A percentile compares a stretch with the other conserved stretches of the same genome.
Evolutionary conservation across 2,113 vertebrate genomes (phyloP).

Genomic region (Albula glossodonta): DNA sequence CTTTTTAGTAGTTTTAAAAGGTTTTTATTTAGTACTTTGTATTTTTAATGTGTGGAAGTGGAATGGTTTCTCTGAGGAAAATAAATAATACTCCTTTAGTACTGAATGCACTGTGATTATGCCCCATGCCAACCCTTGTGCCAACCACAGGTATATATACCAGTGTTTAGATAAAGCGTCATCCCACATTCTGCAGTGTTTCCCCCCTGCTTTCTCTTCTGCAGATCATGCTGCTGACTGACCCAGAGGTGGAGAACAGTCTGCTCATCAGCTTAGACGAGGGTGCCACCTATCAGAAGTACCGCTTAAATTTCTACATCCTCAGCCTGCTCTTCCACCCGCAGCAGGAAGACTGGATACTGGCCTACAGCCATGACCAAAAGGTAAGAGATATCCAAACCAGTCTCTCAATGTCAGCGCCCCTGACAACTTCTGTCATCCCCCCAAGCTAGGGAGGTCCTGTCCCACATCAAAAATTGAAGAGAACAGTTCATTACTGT

Average conservation of each 20-base stretch:
- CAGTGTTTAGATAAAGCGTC: too few species aligned
- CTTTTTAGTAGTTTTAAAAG: background rate
- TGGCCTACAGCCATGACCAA: slow-evolving; percentile 93
- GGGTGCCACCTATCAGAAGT: slow-evolving; percentile 91
- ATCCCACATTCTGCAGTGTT: slow-evolving; percentile 43
- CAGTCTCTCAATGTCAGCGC: background rate
- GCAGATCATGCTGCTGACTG: slow-evolving; percentile 92
- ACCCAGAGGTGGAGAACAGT: slow-evolving; percentile 93
- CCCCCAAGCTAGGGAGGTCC: background rate
- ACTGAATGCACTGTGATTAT: background rate
- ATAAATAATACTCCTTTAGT: background rate
- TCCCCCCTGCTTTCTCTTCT: slow-evolving; percentile 44
- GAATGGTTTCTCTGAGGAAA: background rate
- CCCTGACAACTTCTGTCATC: background rate
- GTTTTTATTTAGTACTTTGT: background rate
- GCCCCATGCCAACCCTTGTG: too few species aligned
- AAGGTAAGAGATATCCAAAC: slow-evolving; percentile 77
- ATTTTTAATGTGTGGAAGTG: background rate
- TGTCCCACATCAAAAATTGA: background rate
- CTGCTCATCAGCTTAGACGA: slow-evolving; percentile 93
- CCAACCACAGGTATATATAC: slow-evolving; percentile 22
- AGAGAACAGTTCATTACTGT: slow-evolving; percentile 6
- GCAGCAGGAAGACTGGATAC: slow-evolving; percentile 91
- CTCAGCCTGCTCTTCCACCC: slow-evolving; percentile 93
- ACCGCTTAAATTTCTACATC: slow-evolving; percentile 88